Percentiles rank a stretch among this genome's conserved stretches.
These are phyloP conservation scores for Hapalemur alaotrensis DNA, from an alignment of 2,797 vertebrate species.

Conservation along the genomic window DNA sequence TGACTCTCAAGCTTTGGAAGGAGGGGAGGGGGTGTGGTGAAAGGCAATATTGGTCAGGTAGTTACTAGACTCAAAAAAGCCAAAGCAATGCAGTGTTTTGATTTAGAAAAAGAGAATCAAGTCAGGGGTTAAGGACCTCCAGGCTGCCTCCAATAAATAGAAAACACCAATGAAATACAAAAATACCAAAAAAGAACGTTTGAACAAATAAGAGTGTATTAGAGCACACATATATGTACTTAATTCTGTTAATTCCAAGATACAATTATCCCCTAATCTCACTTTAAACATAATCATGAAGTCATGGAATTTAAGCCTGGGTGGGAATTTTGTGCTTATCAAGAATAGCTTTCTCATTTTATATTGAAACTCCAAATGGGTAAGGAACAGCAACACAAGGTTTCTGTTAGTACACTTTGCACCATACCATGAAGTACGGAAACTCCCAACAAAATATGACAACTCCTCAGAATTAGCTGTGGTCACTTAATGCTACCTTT, in stretches of 20 bases:
- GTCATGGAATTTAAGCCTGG: not conserved
- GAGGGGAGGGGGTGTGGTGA: not conserved
- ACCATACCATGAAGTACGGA: not conserved
- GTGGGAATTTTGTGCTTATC: not conserved
- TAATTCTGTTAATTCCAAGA: constrained; percentile 42
- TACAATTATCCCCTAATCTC: not conserved
- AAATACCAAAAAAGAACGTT: constrained; percentile 32
- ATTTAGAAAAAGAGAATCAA: constrained; percentile 44
- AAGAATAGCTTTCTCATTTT: not conserved
- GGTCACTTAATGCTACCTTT: not conserved
- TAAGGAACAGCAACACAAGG: not conserved
- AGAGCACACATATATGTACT: not conserved
- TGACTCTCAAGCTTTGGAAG: not conserved
- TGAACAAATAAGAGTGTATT: constrained; percentile 36
- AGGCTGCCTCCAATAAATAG: constrained; percentile 48
- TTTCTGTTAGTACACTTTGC: not conserved
- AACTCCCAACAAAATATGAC: not conserved
- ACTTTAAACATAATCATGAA: not conserved
- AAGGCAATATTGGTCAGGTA: not conserved
- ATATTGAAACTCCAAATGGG: not conserved
- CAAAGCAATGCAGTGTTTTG: not conserved
- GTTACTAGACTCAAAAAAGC: not conserved
- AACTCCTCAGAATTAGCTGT: not conserved
- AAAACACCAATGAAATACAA: constrained; percentile 49
- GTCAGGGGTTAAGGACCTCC: constrained; percentile 35